These are phyloP conservation scores for Aplochiton taeniatus DNA, from an alignment of 2,797 vertebrate genomes.

Conservation along the genomic window DNA sequence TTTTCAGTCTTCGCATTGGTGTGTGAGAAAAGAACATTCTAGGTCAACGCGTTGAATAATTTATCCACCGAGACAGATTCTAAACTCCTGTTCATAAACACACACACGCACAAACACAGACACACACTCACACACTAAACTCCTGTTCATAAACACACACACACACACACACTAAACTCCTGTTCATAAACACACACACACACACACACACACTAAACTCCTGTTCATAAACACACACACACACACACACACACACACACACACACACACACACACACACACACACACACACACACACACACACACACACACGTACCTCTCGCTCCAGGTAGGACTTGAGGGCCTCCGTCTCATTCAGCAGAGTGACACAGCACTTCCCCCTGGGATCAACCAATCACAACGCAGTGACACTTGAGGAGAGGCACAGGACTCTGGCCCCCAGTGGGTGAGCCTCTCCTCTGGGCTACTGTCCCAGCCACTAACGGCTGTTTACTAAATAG, in stretches of 20 bases:
- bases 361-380: constrained; percentile 97
- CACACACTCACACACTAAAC: constrained; percentile 18
- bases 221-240: too few species aligned
- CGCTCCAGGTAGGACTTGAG: constrained; percentile 96
- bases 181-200: constrained; percentile 11
- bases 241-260: constrained; percentile 29
- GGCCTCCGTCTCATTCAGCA: constrained; percentile 97
- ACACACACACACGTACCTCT: constrained; percentile 78
- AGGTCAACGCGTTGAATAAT: constrained; percentile 80
- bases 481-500: too few species aligned
- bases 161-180: constrained; percentile 23
- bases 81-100: constrained; percentile 49
- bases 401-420: background rate
- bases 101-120: constrained; percentile 3
- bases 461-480: background rate
- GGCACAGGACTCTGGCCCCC: too few species aligned
- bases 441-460: too few species aligned
- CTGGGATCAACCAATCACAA: constrained; percentile 67
- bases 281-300: background rate
- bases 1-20: constrained; percentile 77
- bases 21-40: constrained; percentile 75
- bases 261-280: constrained; percentile 22
- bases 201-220: constrained; percentile 30
- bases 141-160: constrained; percentile 4
- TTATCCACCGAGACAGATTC: constrained; percentile 68